phyloP scores from a whole-genome alignment of 2,113 vertebrate species.

The Grallaria varia region DNA sequence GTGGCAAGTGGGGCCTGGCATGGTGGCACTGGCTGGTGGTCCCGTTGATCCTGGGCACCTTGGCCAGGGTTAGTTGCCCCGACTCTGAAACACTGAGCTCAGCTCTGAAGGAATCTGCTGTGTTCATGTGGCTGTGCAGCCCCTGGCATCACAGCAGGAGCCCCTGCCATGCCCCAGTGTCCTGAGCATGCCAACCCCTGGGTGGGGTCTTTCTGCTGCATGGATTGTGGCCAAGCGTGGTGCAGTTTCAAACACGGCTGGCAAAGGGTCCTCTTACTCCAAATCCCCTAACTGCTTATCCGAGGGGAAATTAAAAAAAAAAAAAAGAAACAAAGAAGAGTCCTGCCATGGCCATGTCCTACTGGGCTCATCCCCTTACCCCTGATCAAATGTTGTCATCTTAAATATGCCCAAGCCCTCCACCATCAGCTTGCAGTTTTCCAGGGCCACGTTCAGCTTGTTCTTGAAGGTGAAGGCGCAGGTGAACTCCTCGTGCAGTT shows the following conservation, averaged over 20 bases:
- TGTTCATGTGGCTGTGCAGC: neutral
- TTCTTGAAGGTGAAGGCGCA: constrained; percentile 71
- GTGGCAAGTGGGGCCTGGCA: neutral
- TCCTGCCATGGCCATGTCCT: neutral
- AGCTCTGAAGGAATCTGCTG: neutral
- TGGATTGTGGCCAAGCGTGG: neutral
- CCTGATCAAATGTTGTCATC: constrained; percentile 45
- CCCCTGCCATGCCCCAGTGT: fast-evolving
- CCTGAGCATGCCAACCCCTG: neutral
- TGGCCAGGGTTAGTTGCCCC: fast-evolving
- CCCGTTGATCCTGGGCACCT: fast-evolving
- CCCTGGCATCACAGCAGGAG: neutral
- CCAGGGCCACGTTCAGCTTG: constrained; percentile 40
- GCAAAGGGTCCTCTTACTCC: neutral
- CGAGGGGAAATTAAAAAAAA: neutral
- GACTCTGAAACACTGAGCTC: neutral
- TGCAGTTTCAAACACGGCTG: neutral
- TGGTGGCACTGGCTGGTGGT: neutral
- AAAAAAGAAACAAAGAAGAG: neutral
- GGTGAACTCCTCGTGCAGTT: constrained; percentile 33
- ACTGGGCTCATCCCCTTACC: constrained; percentile 39
- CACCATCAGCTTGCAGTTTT: constrained; percentile 63
- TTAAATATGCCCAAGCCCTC: constrained; percentile 70
- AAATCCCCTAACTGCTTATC: neutral
- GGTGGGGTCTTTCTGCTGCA: neutral